phyloP scores from a whole-genome alignment of 2,888 invertebrate genomes.

The Nemotelus pantherinus region DNA sequence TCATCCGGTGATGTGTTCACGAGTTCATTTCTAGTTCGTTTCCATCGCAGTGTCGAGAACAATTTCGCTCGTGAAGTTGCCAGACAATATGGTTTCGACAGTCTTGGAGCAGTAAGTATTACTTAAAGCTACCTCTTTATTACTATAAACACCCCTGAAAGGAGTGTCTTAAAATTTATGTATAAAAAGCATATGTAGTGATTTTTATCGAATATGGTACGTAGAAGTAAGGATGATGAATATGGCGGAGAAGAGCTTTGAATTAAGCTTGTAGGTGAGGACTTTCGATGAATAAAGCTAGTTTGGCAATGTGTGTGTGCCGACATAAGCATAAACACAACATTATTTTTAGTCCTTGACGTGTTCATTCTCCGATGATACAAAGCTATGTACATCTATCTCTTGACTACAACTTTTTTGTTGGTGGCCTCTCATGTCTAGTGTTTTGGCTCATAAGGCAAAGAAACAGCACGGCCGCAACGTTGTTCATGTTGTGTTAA shows the following conservation, averaged over 20 bases:
- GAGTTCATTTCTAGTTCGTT: slow-evolving; percentile 93
- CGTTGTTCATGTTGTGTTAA: background rate
- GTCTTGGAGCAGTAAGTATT: slow-evolving; percentile 89
- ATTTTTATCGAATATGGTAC: no score
- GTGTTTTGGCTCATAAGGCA: background rate
- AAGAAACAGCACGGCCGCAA: background rate
- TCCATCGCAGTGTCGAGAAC: slow-evolving; percentile 80
- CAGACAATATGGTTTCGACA: slow-evolving; percentile 90
- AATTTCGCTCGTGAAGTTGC: slow-evolving; percentile 85
- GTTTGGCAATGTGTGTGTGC: background rate
- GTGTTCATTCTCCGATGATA: slow-evolving; percentile 15
- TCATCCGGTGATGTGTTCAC: slow-evolving; percentile 80
- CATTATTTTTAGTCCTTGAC: slow-evolving; percentile 32
- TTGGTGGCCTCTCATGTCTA: background rate
- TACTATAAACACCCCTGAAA: background rate
- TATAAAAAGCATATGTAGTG: no score
- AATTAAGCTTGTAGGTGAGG: background rate
- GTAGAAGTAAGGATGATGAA: background rate
- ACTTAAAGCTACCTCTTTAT: background rate
- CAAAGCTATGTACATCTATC: background rate
- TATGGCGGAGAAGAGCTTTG: slow-evolving; percentile 17
- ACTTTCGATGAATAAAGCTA: background rate
- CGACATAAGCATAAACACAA: slow-evolving; percentile 23
- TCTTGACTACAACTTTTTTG: background rate
- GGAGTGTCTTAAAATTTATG: no score